Evolutionary conservation across 2,113 vertebrate species (phyloP), one percentile per base, ranked within the genome.

Genomic region (Nothobranchius furzeri): DNA sequence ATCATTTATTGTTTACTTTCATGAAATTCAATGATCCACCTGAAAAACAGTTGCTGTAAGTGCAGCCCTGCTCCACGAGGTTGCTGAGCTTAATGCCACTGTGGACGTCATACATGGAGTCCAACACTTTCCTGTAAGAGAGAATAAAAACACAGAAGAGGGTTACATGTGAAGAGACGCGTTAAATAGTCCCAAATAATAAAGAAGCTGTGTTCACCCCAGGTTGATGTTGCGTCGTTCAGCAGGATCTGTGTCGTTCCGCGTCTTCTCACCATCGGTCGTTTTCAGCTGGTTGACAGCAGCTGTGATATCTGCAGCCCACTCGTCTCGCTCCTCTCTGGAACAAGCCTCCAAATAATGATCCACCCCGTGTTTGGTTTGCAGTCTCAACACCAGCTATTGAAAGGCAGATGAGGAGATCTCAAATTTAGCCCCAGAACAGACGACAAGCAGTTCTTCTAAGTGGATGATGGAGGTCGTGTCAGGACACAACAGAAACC

Each of bases 331-430:
- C 73, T 98, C 93, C 78, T 97, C 95, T 63, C 96, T 92, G 54
- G 95, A 96, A 78, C 95, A 96, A 49, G 95, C 95, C 88, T 98
- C 96, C 78, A 99, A 87, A 73, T 95, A 97, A 76, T 96, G 95
- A 49, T 95, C 94, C 12, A 91, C 94, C 3, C 92, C 92, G 7
- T 88, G 93, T 56, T 83, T 92, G n/a, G 95, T 95, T 84, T 88
- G 93, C 64, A 99, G 89, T 76, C 94, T 98, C 62, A 99, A 90
- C 57, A 97, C 93, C 58, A 96, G 67, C 97, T 99, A 62, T 35
- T 4, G 37, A 58, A 45, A 42, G 7, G 11, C 0, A 17, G 0
- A 12, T 55, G 1, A 48, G 1, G 12, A 53, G 10, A 67, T 7
- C 2, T 49, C 4, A 17, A 57, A 11, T 11, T 9, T 6, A 17